Evolutionary conservation across 2,888 invertebrate species (phyloP).

Genomic region (Blastobasis lacticolella): DNA sequence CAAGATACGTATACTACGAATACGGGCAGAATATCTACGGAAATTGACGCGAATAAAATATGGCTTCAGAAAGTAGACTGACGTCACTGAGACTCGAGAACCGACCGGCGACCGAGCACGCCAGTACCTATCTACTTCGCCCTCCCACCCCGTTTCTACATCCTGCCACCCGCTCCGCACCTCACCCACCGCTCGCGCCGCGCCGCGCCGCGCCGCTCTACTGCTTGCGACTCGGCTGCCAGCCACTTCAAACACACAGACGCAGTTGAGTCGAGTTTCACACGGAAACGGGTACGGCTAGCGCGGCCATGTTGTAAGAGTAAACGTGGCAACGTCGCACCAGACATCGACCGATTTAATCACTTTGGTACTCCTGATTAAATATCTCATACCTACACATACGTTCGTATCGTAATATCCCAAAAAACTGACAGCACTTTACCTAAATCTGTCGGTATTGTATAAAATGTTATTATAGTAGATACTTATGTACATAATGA

Average conservation of each 20-base stretch:
- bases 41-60: conserved; percentile 7
- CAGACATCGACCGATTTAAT: conserved; percentile 72
- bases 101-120: conserved; percentile 38
- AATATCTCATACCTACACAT: conserved; percentile 20
- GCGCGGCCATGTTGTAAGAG: conserved; percentile 70
- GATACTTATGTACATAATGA: no score
- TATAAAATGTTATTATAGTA: no score
- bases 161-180: conserved; percentile 27
- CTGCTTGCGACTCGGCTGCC: conserved; percentile 15
- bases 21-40: no score
- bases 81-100: conserved; percentile 47
- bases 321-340: conserved; percentile 71
- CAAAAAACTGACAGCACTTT: no score
- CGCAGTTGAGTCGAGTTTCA: conserved; percentile 66
- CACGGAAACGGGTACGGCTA: conserved; percentile 71
- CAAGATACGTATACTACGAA: no score
- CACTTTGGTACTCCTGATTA: conserved; percentile 46
- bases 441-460: no score
- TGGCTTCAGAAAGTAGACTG: conserved; percentile 63
- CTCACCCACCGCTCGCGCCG: conserved; percentile 17
- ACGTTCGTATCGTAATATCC: no score
- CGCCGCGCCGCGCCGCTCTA: conserved; percentile 12
- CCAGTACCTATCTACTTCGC: conserved; percentile 16
- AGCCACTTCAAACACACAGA: conserved; percentile 53
- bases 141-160: conserved; percentile 28